Evolutionary conservation across 2,888 invertebrate species (phyloP).

Genomic region (Hanleya hanleyi): DNA sequence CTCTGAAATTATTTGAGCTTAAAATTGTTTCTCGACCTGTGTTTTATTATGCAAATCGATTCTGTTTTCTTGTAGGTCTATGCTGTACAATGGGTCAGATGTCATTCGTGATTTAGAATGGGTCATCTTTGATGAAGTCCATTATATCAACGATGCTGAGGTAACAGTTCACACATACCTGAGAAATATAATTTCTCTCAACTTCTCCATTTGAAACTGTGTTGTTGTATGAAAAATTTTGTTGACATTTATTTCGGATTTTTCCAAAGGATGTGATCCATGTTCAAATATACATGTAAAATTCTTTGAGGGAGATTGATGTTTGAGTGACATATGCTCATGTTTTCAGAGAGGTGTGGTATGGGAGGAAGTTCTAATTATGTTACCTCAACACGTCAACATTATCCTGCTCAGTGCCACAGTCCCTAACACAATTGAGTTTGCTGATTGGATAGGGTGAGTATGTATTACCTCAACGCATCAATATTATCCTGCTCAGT

Average conservation of each 20-base stretch:
- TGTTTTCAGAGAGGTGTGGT: slow-evolving; percentile 90
- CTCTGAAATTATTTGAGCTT: neutral
- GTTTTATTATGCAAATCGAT: neutral
- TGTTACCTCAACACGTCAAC: slow-evolving; percentile 94
- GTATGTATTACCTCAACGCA: too few species aligned
- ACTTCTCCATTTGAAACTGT: too few species aligned
- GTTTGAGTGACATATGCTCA: too few species aligned
- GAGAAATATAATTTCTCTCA: too few species aligned
- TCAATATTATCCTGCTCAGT: too few species aligned
- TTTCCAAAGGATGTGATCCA: too few species aligned
- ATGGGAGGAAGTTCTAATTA: slow-evolving; percentile 98
- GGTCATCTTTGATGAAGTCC: slow-evolving; percentile 99
- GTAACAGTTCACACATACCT: too few species aligned
- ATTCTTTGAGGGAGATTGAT: too few species aligned
- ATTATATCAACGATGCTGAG: slow-evolving; percentile 97
- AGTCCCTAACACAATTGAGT: slow-evolving; percentile 96
- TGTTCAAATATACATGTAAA: too few species aligned
- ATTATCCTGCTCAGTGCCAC: slow-evolving; percentile 99
- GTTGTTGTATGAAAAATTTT: too few species aligned
- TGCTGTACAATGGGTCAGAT: slow-evolving; percentile 96
- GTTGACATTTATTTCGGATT: too few species aligned
- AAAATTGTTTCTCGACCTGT: neutral
- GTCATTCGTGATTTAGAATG: slow-evolving; percentile 97
- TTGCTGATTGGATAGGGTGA: slow-evolving; percentile 83
- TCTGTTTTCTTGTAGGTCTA: slow-evolving; percentile 78